These are phyloP conservation scores for Proctacanthus coquilletti DNA, from an alignment of 1,140 invertebrate species.

Conservation along the genomic window DNA sequence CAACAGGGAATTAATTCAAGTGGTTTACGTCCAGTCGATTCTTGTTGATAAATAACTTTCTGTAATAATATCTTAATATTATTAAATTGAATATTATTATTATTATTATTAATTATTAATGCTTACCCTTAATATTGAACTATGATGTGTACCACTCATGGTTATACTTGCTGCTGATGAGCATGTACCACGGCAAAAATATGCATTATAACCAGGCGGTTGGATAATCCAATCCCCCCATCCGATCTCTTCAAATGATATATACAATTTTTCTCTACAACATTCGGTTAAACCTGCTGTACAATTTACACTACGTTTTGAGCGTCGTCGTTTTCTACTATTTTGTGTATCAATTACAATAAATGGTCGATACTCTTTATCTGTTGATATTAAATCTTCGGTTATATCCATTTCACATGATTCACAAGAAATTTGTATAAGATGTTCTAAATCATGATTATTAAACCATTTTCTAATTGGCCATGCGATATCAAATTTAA, in stretches of 20 bases:
- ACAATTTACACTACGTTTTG: conserved; percentile 52
- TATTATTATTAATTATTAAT: too few relatives aligned
- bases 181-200: conserved; percentile 71
- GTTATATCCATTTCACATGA: conserved; percentile 44
- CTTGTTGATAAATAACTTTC: not conserved
- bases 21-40: conserved; percentile 15
- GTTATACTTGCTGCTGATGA: conserved; percentile 48
- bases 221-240: conserved; percentile 79
- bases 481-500: conserved; percentile 57
- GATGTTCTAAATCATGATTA: conserved; percentile 43
- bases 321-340: conserved; percentile 34
- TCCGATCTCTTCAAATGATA: conserved; percentile 68
- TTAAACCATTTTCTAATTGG: conserved; percentile 57
- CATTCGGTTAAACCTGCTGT: conserved; percentile 53
- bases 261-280: conserved; percentile 64
- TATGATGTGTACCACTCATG: conserved; percentile 45
- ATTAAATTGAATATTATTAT: conserved; percentile 10
- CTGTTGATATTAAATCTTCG: conserved; percentile 35
- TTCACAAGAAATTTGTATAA: conserved; percentile 56
- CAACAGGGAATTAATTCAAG: conserved; percentile 58
- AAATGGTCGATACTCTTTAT: conserved; percentile 50
- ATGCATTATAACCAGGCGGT: conserved; percentile 64
- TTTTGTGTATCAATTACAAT: conserved; percentile 53
- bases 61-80: conserved; percentile 1
- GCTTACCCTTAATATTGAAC: conserved; percentile 54